Conservation (phyloP, 2,888 invertebrate species). For the Eucera pruinosa region DNA sequence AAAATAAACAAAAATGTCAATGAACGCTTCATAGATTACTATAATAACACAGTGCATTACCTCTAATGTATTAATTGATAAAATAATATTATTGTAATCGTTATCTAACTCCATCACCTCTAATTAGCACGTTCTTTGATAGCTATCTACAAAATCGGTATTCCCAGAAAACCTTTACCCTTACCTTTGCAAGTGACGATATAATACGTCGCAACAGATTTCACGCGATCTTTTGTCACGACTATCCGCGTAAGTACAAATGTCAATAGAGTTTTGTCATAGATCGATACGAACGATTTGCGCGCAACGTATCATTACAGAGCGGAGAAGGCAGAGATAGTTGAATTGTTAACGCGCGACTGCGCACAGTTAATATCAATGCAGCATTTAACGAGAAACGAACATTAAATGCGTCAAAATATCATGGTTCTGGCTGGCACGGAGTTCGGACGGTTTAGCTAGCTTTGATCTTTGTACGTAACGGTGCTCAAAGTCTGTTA, state of each 20-base stretch:
- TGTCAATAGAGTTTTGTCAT: background rate
- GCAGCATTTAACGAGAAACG: conserved; percentile 48
- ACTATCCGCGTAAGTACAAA: background rate
- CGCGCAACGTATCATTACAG: conserved; percentile 16
- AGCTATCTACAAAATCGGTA: background rate
- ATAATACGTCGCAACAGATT: too few species aligned
- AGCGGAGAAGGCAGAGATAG: background rate
- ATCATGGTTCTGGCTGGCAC: conserved; percentile 68
- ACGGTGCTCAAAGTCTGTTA: conserved; percentile 76
- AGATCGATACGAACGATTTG: conserved; percentile 13
- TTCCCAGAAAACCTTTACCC: background rate
- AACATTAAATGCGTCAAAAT: conserved; percentile 65
- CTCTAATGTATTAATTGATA: background rate
- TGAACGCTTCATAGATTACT: too few species aligned
- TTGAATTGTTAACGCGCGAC: conserved; percentile 1
- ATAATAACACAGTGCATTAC: too few species aligned
- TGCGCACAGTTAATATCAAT: conserved; percentile 59
- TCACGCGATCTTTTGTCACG: background rate
- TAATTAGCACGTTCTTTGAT: background rate
- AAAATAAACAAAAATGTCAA: too few species aligned
- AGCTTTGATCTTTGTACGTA: conserved; percentile 80
- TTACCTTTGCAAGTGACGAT: background rate
- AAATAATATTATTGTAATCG: background rate
- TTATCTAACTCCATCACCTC: too few species aligned
- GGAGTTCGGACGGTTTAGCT: conserved; percentile 58